Conservation (phyloP, 2,888 invertebrate species). For the Heliconius charithonia region DNA sequence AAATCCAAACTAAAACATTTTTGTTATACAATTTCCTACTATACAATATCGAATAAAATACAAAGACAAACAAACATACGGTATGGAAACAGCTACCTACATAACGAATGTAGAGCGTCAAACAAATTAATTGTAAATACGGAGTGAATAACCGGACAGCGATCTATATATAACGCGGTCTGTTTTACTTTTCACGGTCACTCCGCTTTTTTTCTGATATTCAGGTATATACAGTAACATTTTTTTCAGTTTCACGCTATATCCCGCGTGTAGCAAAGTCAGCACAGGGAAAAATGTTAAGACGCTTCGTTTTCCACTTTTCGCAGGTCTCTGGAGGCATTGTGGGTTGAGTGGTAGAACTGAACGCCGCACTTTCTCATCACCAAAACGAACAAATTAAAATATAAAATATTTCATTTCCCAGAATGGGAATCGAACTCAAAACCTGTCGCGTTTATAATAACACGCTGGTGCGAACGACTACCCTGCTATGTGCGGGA, state of each 20-base stretch:
- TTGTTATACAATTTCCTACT: constrained; percentile 13
- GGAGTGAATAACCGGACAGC: constrained; percentile 47
- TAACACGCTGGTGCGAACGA: too few relatives aligned
- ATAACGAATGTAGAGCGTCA: constrained; percentile 15
- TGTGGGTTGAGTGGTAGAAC: too few relatives aligned
- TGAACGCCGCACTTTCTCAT: too few relatives aligned
- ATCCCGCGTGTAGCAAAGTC: neutral
- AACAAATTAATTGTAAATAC: constrained; percentile 43
- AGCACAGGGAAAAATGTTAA: neutral
- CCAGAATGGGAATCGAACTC: too few relatives aligned
- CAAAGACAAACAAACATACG: neutral
- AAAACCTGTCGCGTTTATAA: too few relatives aligned
- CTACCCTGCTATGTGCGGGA: too few relatives aligned
- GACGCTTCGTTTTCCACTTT: neutral
- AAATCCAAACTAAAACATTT: neutral
- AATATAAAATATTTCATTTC: too few relatives aligned
- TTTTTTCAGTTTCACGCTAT: neutral
- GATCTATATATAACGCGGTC: constrained; percentile 41
- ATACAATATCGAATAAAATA: neutral
- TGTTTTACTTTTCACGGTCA: constrained; percentile 42
- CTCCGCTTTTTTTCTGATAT: neutral
- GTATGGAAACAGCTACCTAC: neutral
- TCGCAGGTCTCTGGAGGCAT: rapidly evolving
- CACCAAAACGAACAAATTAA: too few relatives aligned
- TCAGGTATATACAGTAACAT: neutral